Conservation (phyloP, 2,113 vertebrate genomes). For the Rhinoderma darwinii region DNA sequence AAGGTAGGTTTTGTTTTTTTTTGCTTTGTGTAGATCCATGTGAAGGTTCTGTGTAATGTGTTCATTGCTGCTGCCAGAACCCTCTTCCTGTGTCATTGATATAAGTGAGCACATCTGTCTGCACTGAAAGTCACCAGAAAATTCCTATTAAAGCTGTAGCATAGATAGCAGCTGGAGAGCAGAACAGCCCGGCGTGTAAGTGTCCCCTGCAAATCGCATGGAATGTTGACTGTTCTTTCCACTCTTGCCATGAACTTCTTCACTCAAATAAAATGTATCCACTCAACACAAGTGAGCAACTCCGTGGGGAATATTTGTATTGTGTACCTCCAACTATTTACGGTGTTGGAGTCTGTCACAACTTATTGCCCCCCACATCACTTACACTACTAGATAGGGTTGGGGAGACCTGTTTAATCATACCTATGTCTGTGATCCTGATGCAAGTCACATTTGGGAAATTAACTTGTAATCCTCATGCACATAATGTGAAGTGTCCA, state of each 20-base stretch:
- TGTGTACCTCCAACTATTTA: background rate
- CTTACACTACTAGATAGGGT: too few relatives aligned
- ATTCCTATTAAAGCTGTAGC: constrained; percentile 70
- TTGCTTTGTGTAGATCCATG: background rate
- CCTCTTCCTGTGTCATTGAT: constrained; percentile 42
- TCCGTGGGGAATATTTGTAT: background rate
- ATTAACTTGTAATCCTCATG: too few relatives aligned
- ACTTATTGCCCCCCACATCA: too few relatives aligned
- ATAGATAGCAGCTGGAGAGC: constrained; percentile 69
- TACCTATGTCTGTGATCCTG: too few relatives aligned
- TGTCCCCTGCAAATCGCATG: constrained; percentile 21
- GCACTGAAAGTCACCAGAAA: constrained; percentile 71
- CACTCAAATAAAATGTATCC: background rate
- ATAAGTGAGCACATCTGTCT: constrained; percentile 71
- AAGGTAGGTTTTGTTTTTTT: background rate
- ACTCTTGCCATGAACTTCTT: background rate
- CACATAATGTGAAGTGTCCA: too few relatives aligned
- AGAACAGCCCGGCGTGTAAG: constrained; percentile 46
- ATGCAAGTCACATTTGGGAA: too few relatives aligned
- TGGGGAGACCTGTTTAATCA: too few relatives aligned
- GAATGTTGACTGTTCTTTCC: constrained; percentile 28
- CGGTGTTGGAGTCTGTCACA: background rate
- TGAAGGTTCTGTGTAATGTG: background rate
- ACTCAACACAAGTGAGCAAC: background rate
- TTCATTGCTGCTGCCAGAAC: constrained; percentile 4